Base-by-base conservation (phyloP, 2,113 vertebrate genomes). In the Anser brachyrhynchus region DNA sequence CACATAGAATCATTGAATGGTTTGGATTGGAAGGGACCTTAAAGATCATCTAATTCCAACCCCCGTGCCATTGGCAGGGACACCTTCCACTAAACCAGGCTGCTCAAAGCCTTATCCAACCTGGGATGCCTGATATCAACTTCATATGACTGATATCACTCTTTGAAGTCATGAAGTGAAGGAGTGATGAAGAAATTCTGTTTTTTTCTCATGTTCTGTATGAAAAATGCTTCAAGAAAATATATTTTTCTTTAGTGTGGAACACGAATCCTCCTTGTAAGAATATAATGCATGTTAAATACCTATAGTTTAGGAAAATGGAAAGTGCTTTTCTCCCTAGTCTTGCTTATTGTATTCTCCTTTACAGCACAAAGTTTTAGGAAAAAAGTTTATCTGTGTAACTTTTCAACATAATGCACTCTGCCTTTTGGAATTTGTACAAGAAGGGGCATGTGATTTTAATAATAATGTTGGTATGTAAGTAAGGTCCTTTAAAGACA, bases 221-320 rank as follows among this genome's bases (percentile, higher is more conserved):
- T 98, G 96, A 89, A 96, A 97, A 97, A 93, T 51, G 46, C 25
- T 81, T 54, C 16, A 87, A 79, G 41, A 84, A 90, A 92, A 26
- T 23, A 51, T 84, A 74, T 74, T 7, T 93, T 46, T 79, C 31
- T 59, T 92, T 84, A 59, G 15, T 57, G 49, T 91, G 77, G 49
- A 95, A 66, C 55, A 25, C 69, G 59, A 96, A 91, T 84, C 21
- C 80, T 96, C 76, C 33, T 67, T 29, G 7, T 58, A 39, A 41
- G 35, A 92, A 77, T 66, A 72, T 33, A 95, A 55, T 97, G 96
- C 97, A 97, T 97, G 97, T 93, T 77, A 70, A 72, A 92, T 82
- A 54, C 65, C 14, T 51, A 2, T 65, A 29, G 78, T 80, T 92
- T 92, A 96, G 88, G 57, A 73, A 76, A 88, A 92, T 92, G 55